Evolutionary conservation across 1,140 invertebrate species (phyloP), one percentile per base, ranked within the genome.

Genomic region (Drosophila melanica): DNA sequence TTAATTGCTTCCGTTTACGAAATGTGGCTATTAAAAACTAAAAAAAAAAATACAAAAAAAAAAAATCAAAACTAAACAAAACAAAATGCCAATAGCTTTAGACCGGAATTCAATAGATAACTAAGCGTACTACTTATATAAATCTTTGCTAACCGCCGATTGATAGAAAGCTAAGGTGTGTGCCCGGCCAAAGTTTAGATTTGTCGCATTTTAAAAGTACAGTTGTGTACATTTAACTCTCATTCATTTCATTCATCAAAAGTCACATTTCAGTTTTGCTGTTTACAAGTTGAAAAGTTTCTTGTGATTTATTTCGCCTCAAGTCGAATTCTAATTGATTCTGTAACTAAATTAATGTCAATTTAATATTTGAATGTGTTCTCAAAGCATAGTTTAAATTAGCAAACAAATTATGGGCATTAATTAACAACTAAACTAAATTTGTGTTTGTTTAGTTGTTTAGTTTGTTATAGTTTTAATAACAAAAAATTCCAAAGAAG

Each of bases 1-100:
- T 79, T 87, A 87, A 89, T 84, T 87, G 82, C 77, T 87, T 87
- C 82, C 82, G 82, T 87, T 87, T 89, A 77, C 82, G 79, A 86
- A 86, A 86, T 81, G 65, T 70, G 67, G 30, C 39, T 30, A 44
- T 51, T 20, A 53, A 35, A n/a, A n/a, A n/a, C n/a, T n/a, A n/a
- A n/a, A n/a, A n/a, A n/a, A n/a, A n/a, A n/a, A n/a, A n/a, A n/a
- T n/a, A n/a, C n/a, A n/a, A n/a, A n/a, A n/a, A n/a, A 63, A 54
- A 53, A 10, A n/a, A 58, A 7, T 8, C 33, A 62, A 37, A 45
- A 35, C 10, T 9, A 44, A 48, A 35, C 30, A 47, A 62, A 47
- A 37, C 44, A 48, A 60, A 37, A 45, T 35, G 30, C 33, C 41
- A 27, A 70, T 63, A 44, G 57, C 50, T 53, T 16, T 53, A 50